A percentile compares a stretch with the other conserved stretches of the same genome.
phyloP scores from a whole-genome alignment of 2,888 invertebrate species.

The Emmelina monodactyla region DNA sequence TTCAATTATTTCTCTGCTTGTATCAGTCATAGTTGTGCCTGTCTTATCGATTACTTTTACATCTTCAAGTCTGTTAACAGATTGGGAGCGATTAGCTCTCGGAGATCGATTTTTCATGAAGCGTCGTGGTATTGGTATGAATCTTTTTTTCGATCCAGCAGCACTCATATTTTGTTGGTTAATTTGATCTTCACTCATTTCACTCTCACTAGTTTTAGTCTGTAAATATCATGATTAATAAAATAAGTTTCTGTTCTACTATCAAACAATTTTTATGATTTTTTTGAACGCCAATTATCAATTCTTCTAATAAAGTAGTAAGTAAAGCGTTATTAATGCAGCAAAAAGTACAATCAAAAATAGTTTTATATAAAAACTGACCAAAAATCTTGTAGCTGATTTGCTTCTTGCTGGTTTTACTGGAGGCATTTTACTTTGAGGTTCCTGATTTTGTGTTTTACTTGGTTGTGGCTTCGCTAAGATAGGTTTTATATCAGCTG shows the following conservation, averaged over 20 bases:
- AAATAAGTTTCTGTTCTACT: slow-evolving; percentile 4
- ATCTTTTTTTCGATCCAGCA: slow-evolving; percentile 37
- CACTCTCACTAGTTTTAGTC: slow-evolving; percentile 67
- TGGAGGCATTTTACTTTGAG: slow-evolving; percentile 40
- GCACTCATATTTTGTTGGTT: slow-evolving; percentile 29
- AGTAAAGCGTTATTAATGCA: slow-evolving; percentile 52
- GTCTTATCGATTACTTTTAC: slow-evolving; percentile 36
- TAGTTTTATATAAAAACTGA: slow-evolving; percentile 54
- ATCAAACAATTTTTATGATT: background rate
- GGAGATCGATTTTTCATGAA: slow-evolving; percentile 51
- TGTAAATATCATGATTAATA: slow-evolving; percentile 53
- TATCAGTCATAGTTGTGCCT: slow-evolving; percentile 51
- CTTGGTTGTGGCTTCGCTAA: slow-evolving; percentile 26
- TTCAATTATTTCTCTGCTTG: slow-evolving; percentile 54
- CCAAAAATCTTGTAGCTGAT: slow-evolving; percentile 58
- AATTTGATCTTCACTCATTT: slow-evolving; percentile 61
- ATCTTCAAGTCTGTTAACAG: slow-evolving; percentile 56
- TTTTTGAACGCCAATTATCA: slow-evolving; percentile 13
- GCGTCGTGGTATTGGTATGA: slow-evolving; percentile 46
- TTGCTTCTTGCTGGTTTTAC: slow-evolving; percentile 59
- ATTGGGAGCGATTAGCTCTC: slow-evolving; percentile 63
- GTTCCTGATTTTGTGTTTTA: slow-evolving; percentile 34
- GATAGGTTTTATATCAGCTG: slow-evolving; percentile 34
- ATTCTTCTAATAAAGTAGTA: slow-evolving; percentile 28
- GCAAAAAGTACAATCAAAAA: slow-evolving; percentile 41